Evolutionary conservation across 2,797 vertebrate genomes (phyloP).

Genomic region (Pangasius larnaudii): DNA sequence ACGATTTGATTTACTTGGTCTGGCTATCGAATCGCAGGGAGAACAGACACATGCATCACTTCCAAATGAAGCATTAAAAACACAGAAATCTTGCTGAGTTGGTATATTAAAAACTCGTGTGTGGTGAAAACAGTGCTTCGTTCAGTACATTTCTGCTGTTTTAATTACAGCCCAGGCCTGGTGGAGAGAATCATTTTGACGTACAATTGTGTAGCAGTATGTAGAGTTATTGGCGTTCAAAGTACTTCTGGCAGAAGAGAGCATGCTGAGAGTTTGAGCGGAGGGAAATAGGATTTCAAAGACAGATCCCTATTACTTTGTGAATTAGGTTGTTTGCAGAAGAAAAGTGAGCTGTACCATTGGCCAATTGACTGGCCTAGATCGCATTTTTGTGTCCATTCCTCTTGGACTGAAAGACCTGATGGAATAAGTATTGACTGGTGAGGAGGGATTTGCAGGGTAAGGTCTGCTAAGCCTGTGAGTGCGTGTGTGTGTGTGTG

Average conservation of each 20-base stretch:
- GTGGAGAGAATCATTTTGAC: constrained; percentile 59
- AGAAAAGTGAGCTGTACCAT: constrained; percentile 52
- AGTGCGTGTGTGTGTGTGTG: constrained; percentile 8
- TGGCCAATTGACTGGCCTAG: constrained; percentile 58
- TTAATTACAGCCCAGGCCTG: constrained; percentile 50
- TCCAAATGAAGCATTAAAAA: constrained; percentile 50
- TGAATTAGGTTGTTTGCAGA: constrained; percentile 59
- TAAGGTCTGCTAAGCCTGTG: constrained; percentile 40
- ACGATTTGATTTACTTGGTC: constrained; percentile 64
- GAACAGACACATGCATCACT: constrained; percentile 36
- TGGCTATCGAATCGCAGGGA: constrained; percentile 58
- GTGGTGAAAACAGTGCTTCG: constrained; percentile 27
- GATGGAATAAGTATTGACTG: constrained; percentile 62
- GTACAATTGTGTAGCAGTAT: constrained; percentile 58
- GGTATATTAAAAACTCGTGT: constrained; percentile 41
- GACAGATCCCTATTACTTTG: constrained; percentile 59
- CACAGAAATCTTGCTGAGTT: constrained; percentile 42
- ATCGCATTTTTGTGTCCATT: constrained; percentile 59
- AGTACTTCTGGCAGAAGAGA: constrained; percentile 54
- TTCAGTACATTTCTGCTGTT: constrained; percentile 36
- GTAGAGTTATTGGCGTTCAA: constrained; percentile 61
- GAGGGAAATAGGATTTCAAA: constrained; percentile 57
- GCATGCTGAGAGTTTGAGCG: constrained; percentile 54
- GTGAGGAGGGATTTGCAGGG: constrained; percentile 48
- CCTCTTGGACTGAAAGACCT: constrained; percentile 54